Conservation (phyloP, 2,113 vertebrate genomes). For the Pluvialis apricaria region DNA sequence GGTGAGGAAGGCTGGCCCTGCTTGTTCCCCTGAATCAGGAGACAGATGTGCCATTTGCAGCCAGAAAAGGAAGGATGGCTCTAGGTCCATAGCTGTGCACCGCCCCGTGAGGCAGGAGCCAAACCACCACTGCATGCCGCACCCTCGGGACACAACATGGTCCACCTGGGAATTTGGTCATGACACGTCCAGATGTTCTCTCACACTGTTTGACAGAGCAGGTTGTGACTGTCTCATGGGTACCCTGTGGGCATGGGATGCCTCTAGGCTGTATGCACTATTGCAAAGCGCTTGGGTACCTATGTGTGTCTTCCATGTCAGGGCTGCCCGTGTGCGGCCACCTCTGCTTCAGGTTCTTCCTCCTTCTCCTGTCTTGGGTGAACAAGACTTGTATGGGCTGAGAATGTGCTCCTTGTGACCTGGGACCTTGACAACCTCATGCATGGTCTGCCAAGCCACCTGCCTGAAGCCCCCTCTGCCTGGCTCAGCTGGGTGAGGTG, state of each 20-base stretch:
- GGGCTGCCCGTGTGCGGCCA: background rate
- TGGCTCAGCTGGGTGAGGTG: background rate
- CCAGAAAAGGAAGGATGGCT: background rate
- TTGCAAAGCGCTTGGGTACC: background rate
- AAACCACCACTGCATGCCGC: rapidly evolving
- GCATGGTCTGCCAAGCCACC: background rate
- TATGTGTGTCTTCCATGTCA: rapidly evolving
- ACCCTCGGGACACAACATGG: background rate
- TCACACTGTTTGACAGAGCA: background rate
- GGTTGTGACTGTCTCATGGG: background rate
- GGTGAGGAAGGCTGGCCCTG: background rate
- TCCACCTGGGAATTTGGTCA: background rate
- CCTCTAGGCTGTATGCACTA: background rate
- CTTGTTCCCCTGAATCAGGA: background rate
- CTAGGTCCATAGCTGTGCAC: background rate
- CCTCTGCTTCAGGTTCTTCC: background rate
- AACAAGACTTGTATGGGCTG: background rate
- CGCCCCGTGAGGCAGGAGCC: background rate
- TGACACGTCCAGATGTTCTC: background rate
- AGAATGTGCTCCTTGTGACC: background rate
- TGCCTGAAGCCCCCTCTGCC: background rate
- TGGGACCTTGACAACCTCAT: background rate
- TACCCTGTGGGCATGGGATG: background rate
- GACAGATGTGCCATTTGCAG: background rate
- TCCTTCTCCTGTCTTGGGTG: background rate